Evolutionary conservation across 2,797 vertebrate genomes (phyloP).

Genomic region (Oreonectes daqikongensis): DNA sequence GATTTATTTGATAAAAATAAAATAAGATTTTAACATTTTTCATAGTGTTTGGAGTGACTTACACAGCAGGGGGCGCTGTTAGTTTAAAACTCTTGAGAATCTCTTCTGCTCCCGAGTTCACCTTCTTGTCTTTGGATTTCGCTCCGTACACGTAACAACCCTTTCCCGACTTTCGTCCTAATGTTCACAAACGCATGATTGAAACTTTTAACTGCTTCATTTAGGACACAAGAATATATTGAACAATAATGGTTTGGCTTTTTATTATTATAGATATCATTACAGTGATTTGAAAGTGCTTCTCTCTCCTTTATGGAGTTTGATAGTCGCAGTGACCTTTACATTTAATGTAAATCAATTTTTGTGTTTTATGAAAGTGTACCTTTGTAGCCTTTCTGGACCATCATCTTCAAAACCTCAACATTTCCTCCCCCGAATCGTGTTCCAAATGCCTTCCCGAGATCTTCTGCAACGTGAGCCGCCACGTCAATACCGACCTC

Average conservation of each 20-base stretch:
- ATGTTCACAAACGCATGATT: neutral
- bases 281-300: too few species aligned
- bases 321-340: too few species aligned
- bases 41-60: constrained; percentile 47
- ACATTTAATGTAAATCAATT: too few species aligned
- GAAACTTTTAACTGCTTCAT: too few species aligned
- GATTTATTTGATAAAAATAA: neutral
- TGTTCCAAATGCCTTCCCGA: constrained; percentile 82
- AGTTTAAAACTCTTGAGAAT: constrained; percentile 77
- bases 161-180: constrained; percentile 86
- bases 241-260: too few species aligned
- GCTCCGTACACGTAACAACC: constrained; percentile 83
- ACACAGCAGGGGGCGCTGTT: constrained; percentile 78
- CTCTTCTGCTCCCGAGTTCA: constrained; percentile 79
- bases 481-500: constrained; percentile 86
- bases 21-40: too few species aligned
- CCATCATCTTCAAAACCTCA: constrained; percentile 80
- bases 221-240: too few species aligned
- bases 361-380: constrained; percentile 15
- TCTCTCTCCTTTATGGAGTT: too few species aligned
- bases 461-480: constrained; percentile 79
- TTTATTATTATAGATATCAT: too few species aligned
- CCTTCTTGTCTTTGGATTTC: constrained; percentile 74
- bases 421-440: constrained; percentile 80
- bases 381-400: constrained; percentile 84